These are phyloP conservation scores for Tineola bisselliella DNA, from an alignment of 2,888 invertebrate species.

Conservation along the genomic window DNA sequence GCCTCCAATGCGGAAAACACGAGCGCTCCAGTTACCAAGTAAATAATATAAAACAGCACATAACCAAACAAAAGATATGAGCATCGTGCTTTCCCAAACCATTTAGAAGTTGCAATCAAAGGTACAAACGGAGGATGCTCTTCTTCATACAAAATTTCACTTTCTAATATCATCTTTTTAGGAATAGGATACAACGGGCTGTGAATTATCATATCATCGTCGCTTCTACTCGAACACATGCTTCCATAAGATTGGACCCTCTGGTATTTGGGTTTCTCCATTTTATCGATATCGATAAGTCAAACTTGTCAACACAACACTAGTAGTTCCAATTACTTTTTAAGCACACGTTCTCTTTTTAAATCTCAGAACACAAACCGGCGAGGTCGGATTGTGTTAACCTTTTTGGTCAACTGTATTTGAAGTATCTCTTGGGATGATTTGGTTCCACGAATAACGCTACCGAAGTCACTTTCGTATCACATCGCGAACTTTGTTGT, in stretches of 20 bases:
- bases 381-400: conserved; percentile 32
- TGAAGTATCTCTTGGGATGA: conserved; percentile 59
- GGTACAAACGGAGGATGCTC: conserved; percentile 56
- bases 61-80: conserved; percentile 64
- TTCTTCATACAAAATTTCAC: conserved; percentile 55
- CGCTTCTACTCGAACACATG: conserved; percentile 47
- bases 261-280: conserved; percentile 40
- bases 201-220: conserved; percentile 58
- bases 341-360: conserved; percentile 17
- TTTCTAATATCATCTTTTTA: conserved; percentile 50
- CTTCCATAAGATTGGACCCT: conserved; percentile 58
- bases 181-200: conserved; percentile 52
- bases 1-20: conserved; percentile 75
- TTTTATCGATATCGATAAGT: conserved; percentile 17
- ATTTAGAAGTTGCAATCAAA: conserved; percentile 42
- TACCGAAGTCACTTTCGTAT: conserved; percentile 43
- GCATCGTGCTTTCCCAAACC: conserved; percentile 65
- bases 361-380: neutral
- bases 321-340: conserved; percentile 3
- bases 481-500: conserved; percentile 43
- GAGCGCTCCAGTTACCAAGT: conserved; percentile 72
- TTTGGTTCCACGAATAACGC: conserved; percentile 54
- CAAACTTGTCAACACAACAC: neutral
- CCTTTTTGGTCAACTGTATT: conserved; percentile 58
- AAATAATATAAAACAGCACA: conserved; percentile 68